These are phyloP conservation scores for Festucalex cinctus DNA, from an alignment of 2,113 vertebrate genomes.

Conservation along the genomic window DNA sequence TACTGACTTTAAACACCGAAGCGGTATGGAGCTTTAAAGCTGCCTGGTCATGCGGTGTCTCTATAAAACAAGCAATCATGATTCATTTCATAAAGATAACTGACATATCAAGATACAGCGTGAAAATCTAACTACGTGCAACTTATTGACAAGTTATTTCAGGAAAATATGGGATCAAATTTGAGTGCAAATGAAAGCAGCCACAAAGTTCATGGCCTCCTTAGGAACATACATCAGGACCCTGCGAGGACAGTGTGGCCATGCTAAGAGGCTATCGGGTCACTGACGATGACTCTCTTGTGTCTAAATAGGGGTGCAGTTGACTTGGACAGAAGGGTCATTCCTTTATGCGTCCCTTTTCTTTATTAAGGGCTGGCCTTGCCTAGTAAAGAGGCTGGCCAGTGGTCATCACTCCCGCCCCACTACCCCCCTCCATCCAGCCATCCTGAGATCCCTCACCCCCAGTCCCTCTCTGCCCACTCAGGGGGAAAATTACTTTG, in stretches of 20 bases:
- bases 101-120: not conserved
- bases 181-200: not conserved
- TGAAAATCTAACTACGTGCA: not conserved
- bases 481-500: slow-evolving; percentile 63
- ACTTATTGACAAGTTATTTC: not conserved
- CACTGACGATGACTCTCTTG: slow-evolving; percentile 26
- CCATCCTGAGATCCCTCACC: slow-evolving; percentile 46
- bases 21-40: slow-evolving; percentile 24
- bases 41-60: slow-evolving; percentile 38
- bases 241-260: slow-evolving; percentile 7
- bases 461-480: slow-evolving; percentile 50
- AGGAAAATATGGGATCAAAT: not conserved
- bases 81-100: not conserved
- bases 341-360: slow-evolving; percentile 66
- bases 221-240: slow-evolving; percentile 32
- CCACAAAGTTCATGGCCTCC: slow-evolving; percentile 44
- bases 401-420: slow-evolving; percentile 46
- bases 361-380: slow-evolving; percentile 47
- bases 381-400: slow-evolving; percentile 55
- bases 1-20: slow-evolving; percentile 13
- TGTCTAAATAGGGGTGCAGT: slow-evolving; percentile 30
- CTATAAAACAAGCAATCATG: slow-evolving; percentile 6
- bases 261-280: slow-evolving; percentile 39
- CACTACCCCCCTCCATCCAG: slow-evolving; percentile 16
- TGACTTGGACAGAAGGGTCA: slow-evolving; percentile 48